phyloP scores from a whole-genome alignment of 2,888 invertebrate genomes.

The Dendrolimus houi region DNA sequence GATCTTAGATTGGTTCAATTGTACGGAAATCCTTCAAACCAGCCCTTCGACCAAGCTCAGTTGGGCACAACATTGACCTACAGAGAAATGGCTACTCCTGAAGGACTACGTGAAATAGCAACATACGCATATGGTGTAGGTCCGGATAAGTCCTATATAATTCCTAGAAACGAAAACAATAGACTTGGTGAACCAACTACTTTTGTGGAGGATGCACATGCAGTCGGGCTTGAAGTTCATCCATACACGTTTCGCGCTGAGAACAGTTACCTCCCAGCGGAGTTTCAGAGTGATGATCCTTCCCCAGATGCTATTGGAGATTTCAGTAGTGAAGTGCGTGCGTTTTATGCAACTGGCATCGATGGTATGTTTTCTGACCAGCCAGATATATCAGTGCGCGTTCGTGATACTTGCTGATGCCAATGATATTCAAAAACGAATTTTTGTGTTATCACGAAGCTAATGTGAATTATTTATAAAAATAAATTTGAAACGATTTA shows the following conservation, averaged over 20 bases:
- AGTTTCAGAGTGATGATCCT: constrained; percentile 36
- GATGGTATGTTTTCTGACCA: constrained; percentile 62
- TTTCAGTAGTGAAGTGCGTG: constrained; percentile 41
- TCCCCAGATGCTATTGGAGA: constrained; percentile 41
- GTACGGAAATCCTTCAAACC: constrained; percentile 21
- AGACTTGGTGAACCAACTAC: constrained; percentile 39
- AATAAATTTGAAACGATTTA: no score
- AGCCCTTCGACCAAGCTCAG: constrained; percentile 47
- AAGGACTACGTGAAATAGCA: constrained; percentile 52
- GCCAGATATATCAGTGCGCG: constrained; percentile 44
- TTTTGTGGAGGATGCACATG: constrained; percentile 53
- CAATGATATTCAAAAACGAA: background rate
- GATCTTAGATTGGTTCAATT: constrained; percentile 52
- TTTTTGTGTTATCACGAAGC: no score
- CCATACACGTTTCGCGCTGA: constrained; percentile 64
- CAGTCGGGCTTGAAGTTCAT: constrained; percentile 56
- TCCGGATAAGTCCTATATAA: constrained; percentile 56
- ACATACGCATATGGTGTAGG: constrained; percentile 59
- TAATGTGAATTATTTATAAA: no score
- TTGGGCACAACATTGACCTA: constrained; percentile 46
- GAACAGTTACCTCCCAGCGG: constrained; percentile 47
- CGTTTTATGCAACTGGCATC: constrained; percentile 49
- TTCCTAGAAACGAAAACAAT: constrained; percentile 41
- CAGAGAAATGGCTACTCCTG: constrained; percentile 51
- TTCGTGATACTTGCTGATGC: constrained; percentile 31